Conservation (phyloP, 2,888 invertebrate genomes). For the Ellobium chinense region DNA sequence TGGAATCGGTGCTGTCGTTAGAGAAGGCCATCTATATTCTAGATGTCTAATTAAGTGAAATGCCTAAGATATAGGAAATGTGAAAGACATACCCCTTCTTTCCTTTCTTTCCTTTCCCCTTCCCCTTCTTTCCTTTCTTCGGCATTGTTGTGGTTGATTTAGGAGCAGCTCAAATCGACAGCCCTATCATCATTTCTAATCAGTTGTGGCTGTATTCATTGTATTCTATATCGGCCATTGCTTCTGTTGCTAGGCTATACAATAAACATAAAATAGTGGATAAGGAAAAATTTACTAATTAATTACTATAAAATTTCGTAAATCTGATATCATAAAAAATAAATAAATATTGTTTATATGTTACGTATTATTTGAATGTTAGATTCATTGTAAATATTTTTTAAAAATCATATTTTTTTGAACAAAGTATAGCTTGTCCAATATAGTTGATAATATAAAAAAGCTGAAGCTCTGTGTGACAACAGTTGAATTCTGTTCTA, state of each 20-base stretch:
- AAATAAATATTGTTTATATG: no score
- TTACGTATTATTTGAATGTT: not conserved
- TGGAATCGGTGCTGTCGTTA: no score
- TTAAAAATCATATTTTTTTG: not conserved
- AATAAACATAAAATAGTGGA: not conserved
- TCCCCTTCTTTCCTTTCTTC: slow-evolving; percentile 72
- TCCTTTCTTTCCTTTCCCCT: slow-evolving; percentile 62
- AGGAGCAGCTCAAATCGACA: not conserved
- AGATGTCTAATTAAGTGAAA: no score
- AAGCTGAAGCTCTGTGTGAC: no score
- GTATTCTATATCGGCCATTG: slow-evolving; percentile 3
- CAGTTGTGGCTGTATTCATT: not conserved
- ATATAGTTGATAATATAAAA: no score
- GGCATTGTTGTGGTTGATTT: slow-evolving; percentile 60
- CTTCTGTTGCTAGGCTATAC: slow-evolving; percentile 23
- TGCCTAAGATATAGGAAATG: no score
- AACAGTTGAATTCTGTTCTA: no score
- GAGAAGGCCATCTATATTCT: no score
- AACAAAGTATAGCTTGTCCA: not conserved
- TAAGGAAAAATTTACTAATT: not conserved
- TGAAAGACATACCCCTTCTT: slow-evolving; percentile 72
- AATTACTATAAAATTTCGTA: not conserved
- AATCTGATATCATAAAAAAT: not conserved
- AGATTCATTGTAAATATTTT: not conserved
- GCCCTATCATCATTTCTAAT: not conserved